Conservation (phyloP, 2,113 vertebrate species). For the Emydura subglobosa region DNA sequence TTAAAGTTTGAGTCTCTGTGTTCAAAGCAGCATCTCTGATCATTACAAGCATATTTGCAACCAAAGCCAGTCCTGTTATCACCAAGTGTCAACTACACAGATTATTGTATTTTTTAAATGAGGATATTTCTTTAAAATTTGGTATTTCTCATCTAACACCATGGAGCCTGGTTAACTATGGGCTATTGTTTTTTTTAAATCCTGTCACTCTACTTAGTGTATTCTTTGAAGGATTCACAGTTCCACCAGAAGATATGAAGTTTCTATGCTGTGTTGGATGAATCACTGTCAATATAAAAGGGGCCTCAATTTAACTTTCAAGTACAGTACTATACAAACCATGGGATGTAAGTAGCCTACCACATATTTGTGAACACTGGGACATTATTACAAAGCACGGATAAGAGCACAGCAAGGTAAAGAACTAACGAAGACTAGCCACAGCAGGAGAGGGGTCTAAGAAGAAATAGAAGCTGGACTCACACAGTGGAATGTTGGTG, state of each 20-base stretch:
- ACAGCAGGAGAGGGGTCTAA: background rate
- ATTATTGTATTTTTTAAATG: background rate
- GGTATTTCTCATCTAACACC: background rate
- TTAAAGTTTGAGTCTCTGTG: background rate
- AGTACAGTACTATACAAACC: background rate
- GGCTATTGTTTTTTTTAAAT: background rate
- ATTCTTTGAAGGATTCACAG: background rate
- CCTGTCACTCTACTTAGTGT: background rate
- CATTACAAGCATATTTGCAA: background rate
- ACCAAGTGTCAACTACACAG: background rate
- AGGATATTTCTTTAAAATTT: background rate
- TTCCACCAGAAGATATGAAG: background rate
- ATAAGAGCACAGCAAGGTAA: background rate
- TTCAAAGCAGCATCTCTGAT: background rate
- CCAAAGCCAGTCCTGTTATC: background rate
- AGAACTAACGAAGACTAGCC: background rate
- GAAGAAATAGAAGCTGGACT: background rate
- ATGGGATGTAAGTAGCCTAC: background rate
- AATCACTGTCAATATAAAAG: background rate
- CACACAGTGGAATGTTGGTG: background rate
- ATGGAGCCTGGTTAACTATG: background rate
- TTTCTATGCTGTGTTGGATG: background rate
- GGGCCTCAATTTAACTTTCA: background rate
- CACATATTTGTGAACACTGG: accelerated
- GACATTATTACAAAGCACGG: background rate